These are phyloP conservation scores for Delphinapterus leucas DNA, from an alignment of 2,113 vertebrate species.

Conservation along the genomic window DNA sequence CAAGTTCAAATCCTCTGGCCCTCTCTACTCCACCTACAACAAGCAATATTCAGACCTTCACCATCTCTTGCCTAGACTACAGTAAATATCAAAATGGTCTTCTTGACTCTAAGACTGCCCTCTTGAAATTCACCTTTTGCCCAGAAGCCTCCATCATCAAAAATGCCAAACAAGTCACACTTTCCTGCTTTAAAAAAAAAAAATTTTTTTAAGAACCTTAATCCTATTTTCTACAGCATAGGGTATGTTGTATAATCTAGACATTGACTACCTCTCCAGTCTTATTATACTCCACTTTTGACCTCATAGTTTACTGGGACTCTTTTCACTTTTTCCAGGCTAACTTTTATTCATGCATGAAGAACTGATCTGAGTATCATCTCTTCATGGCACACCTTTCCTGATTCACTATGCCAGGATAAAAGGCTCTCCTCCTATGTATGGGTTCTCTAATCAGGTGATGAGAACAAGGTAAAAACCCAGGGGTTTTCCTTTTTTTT, in stretches of 20 bases:
- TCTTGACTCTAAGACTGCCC: not conserved
- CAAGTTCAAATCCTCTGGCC: slow-evolving; percentile 14
- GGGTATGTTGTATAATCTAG: not conserved
- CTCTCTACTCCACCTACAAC: not conserved
- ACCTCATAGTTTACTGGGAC: not conserved
- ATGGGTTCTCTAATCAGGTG: not conserved
- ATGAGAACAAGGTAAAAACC: not conserved
- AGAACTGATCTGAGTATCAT: not conserved
- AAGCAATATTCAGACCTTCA: not conserved
- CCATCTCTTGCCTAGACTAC: not conserved
- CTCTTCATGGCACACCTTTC: not conserved
- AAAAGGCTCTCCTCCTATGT: not conserved
- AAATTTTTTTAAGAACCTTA: not conserved
- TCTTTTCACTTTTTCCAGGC: not conserved
- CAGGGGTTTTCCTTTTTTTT: not conserved
- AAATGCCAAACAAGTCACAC: not conserved
- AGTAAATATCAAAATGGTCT: slow-evolving; percentile 22
- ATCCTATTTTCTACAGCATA: not conserved
- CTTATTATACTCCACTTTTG: not conserved
- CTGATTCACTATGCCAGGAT: not conserved
- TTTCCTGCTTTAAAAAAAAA: not conserved
- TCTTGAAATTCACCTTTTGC: not conserved
- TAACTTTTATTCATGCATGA: not conserved
- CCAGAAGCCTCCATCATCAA: not conserved
- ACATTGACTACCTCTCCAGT: not conserved